These are phyloP conservation scores for Hylyphantes graminicola DNA, from an alignment of 1,140 invertebrate species.

Conservation along the genomic window DNA sequence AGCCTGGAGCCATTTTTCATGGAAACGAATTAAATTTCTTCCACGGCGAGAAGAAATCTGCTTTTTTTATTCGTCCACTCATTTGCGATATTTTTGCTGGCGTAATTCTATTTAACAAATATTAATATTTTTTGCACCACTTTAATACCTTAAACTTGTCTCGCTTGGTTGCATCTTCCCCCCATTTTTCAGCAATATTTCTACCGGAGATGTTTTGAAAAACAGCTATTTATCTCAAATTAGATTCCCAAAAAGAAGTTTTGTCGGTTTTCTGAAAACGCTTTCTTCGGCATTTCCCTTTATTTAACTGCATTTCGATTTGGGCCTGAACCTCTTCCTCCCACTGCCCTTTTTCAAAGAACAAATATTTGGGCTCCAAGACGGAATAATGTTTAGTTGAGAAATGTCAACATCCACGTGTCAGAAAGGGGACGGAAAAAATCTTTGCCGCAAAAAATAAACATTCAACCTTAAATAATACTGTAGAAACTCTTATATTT, in stretches of 20 bases:
- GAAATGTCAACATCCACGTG: constrained; percentile 35
- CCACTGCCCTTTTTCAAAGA: constrained; percentile 6
- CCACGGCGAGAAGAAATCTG: constrained; percentile 11
- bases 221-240: constrained; percentile 52
- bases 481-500: too few species aligned
- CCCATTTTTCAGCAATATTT: neutral
- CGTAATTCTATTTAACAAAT: constrained; percentile 55
- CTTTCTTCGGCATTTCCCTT: neutral
- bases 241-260: constrained; percentile 23
- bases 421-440: constrained; percentile 13
- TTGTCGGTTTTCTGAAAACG: neutral
- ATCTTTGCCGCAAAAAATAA: neutral
- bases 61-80: constrained; percentile 22
- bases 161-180: constrained; percentile 10
- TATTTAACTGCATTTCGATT: constrained; percentile 40
- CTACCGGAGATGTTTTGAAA: constrained; percentile 9
- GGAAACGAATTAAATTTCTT: constrained; percentile 43
- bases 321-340: neutral
- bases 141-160: constrained; percentile 51
- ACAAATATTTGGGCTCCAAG: constrained; percentile 35
- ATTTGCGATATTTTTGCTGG: constrained; percentile 38
- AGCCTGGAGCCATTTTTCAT: constrained; percentile 15
- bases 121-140: constrained; percentile 35
- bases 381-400: constrained; percentile 43
- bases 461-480: neutral